Percentiles rank a stretch among this genome's conserved stretches.
Evolutionary conservation across 2,113 vertebrate genomes (phyloP).

Genomic region (Lepus americanus): DNA sequence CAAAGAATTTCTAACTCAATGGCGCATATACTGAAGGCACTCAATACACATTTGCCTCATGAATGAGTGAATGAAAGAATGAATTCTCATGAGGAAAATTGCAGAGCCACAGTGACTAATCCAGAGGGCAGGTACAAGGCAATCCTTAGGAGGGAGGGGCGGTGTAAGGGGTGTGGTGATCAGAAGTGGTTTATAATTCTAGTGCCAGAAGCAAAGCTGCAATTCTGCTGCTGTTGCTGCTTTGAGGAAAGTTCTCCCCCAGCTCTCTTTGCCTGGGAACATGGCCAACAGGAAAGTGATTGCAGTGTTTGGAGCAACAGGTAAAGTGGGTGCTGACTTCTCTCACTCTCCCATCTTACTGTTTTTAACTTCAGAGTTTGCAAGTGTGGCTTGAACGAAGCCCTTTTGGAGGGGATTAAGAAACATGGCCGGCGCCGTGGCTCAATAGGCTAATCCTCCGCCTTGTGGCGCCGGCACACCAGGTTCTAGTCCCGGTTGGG

Average conservation of each 20-base stretch:
- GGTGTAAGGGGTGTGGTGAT: not conserved
- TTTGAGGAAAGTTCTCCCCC: not conserved
- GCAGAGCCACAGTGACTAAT: not conserved
- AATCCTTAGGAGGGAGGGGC: not conserved
- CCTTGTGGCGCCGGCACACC: too few species aligned
- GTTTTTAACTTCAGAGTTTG: not conserved
- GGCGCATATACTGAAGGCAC: not conserved
- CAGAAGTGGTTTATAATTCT: not conserved
- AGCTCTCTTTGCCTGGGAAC: not conserved
- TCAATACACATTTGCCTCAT: not conserved
- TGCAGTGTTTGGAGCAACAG: slow-evolving; percentile 71
- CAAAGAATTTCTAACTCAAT: not conserved
- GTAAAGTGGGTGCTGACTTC: slow-evolving; percentile 49
- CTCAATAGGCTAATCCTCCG: too few species aligned
- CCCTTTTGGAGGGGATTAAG: not conserved
- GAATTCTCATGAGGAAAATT: not conserved
- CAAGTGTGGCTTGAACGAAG: not conserved
- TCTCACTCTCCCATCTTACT: not conserved
- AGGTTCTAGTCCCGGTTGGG: too few species aligned
- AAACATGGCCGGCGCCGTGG: too few species aligned
- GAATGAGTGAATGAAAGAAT: not conserved
- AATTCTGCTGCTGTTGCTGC: not conserved
- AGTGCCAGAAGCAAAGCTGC: accelerated
- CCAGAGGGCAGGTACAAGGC: not conserved
- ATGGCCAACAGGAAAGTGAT: slow-evolving; percentile 67